Conservation (phyloP, 2,113 vertebrate species). For the Charina bottae region DNA sequence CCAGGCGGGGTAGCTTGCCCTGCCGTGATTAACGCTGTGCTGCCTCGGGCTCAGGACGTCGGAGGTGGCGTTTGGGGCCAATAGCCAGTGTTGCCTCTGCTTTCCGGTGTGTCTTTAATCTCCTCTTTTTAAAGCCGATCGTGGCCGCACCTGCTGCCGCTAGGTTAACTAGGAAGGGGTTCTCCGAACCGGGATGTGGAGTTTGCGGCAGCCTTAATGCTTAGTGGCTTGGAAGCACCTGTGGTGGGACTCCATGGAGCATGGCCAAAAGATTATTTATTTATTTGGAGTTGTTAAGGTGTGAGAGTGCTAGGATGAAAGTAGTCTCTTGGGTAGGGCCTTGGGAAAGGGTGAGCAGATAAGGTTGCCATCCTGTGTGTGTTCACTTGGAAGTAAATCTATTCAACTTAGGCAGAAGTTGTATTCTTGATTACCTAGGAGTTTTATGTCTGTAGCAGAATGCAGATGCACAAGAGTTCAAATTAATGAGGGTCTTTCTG, state of each 20-base stretch:
- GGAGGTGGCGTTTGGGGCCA: neutral
- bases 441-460: neutral
- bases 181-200: neutral
- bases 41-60: neutral
- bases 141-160: neutral
- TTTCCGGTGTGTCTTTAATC: neutral
- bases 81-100: neutral
- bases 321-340: neutral
- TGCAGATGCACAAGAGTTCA: neutral
- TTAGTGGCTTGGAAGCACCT: too few species aligned
- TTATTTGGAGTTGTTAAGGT: neutral
- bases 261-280: neutral
- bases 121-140: too few species aligned
- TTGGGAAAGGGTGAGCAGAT: neutral
- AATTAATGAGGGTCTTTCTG: neutral
- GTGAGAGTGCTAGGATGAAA: neutral
- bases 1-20: neutral
- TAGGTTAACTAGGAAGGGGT: neutral
- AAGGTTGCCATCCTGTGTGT: neutral
- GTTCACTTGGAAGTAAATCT: neutral
- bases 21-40: neutral
- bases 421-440: neutral
- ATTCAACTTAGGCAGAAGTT: neutral
- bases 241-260: too few species aligned
- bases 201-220: neutral